A percentile compares a stretch with the other conserved stretches of the same genome.
These are phyloP conservation scores for Eurystomus gularis DNA, from an alignment of 2,113 vertebrate genomes.

Conservation along the genomic window DNA sequence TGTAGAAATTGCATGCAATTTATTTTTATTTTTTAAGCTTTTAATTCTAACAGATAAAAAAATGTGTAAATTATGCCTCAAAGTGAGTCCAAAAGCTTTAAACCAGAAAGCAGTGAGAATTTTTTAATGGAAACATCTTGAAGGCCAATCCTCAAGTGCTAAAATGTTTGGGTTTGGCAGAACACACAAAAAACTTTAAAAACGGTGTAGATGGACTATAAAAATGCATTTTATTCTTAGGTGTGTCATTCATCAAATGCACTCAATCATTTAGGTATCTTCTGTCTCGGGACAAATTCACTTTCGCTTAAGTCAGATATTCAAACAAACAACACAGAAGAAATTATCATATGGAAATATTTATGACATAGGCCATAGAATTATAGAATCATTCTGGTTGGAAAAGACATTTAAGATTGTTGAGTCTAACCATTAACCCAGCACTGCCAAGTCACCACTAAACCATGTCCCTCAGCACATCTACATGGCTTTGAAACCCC, in stretches of 20 bases:
- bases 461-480: background rate
- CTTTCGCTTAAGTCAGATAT: background rate
- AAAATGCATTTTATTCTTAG: background rate
- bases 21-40: background rate
- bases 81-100: background rate
- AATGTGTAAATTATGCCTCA: background rate
- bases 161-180: background rate
- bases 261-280: background rate
- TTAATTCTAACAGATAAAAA: background rate
- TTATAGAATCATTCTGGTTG: background rate
- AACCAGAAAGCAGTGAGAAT: background rate
- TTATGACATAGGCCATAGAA: background rate
- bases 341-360: background rate
- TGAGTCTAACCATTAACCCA: background rate
- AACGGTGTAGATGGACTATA: background rate
- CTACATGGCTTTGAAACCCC: background rate
- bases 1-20: background rate
- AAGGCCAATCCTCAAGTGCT: accelerated
- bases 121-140: background rate
- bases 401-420: background rate
- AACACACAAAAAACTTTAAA: background rate
- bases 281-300: background rate
- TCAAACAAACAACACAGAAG: background rate
- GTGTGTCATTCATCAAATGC: background rate
- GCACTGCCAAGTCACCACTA: background rate